These are phyloP conservation scores for Geophilus truncorum DNA, from an alignment of 2,888 invertebrate genomes.

Conservation along the genomic window DNA sequence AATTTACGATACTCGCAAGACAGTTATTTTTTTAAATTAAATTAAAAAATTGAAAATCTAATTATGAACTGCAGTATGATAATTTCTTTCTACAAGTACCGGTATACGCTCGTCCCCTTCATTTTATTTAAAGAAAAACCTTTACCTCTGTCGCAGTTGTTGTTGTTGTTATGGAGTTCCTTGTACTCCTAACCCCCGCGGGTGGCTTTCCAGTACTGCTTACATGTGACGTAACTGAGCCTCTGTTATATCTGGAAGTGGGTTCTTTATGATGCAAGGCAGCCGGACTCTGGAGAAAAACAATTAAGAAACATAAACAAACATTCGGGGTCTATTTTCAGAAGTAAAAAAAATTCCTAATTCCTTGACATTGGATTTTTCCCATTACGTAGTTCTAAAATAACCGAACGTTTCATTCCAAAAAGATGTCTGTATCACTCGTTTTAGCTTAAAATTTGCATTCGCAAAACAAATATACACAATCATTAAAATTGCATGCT, in stretches of 20 bases:
- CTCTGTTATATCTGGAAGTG: constrained; percentile 34
- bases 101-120: no score
- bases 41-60: no score
- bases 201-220: constrained; percentile 25
- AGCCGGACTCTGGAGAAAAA: constrained; percentile 35
- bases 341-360: not conserved
- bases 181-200: not conserved
- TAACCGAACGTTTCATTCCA: no score
- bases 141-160: not conserved
- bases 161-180: not conserved
- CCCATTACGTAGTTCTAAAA: not conserved
- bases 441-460: no score
- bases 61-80: no score
- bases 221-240: constrained; percentile 30
- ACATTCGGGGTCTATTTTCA: not conserved
- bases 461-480: no score
- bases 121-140: not conserved
- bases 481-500: not conserved
- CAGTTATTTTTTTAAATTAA: not conserved
- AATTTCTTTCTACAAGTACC: no score
- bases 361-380: not conserved
- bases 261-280: constrained; percentile 36
- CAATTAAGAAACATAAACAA: constrained; percentile 27
- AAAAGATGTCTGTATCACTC: no score
- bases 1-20: not conserved